Percentiles rank a stretch among this genome's conserved stretches.
These are phyloP conservation scores for Drosophila triauraria DNA, from an alignment of 1,140 invertebrate species.

Conservation along the genomic window DNA sequence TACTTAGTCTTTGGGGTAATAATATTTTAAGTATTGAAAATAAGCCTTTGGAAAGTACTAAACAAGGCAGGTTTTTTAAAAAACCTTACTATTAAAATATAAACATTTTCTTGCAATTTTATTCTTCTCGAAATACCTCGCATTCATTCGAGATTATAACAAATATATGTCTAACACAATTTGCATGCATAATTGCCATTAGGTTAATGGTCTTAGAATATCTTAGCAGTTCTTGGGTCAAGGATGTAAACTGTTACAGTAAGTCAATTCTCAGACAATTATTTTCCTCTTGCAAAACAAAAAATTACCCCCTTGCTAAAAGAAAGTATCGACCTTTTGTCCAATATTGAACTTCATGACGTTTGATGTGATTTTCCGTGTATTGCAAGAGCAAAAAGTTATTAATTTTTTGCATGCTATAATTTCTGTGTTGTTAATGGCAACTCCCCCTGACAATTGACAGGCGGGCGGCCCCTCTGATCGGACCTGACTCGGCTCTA, in stretches of 20 bases:
- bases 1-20: not conserved
- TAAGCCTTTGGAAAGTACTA: not conserved
- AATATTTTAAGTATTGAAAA: not conserved
- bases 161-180: not conserved
- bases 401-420: conserved; percentile 34
- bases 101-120: not conserved
- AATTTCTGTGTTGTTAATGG: conserved; percentile 57
- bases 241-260: not conserved
- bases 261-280: not conserved
- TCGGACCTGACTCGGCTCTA: conserved; percentile 24
- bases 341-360: conserved; percentile 11
- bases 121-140: not conserved
- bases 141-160: not conserved
- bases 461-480: conserved; percentile 32
- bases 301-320: not conserved
- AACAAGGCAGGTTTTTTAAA: not conserved
- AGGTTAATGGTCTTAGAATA: not conserved
- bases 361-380: conserved; percentile 29
- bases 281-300: not conserved
- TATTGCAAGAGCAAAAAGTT: conserved; percentile 18
- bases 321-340: conserved; percentile 5
- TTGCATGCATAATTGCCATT: not conserved
- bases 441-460: conserved; percentile 45
- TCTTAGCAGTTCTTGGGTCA: not conserved
- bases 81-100: too few species aligned